phyloP scores from a whole-genome alignment of 2,888 invertebrate genomes.

The Macropis europaea region DNA sequence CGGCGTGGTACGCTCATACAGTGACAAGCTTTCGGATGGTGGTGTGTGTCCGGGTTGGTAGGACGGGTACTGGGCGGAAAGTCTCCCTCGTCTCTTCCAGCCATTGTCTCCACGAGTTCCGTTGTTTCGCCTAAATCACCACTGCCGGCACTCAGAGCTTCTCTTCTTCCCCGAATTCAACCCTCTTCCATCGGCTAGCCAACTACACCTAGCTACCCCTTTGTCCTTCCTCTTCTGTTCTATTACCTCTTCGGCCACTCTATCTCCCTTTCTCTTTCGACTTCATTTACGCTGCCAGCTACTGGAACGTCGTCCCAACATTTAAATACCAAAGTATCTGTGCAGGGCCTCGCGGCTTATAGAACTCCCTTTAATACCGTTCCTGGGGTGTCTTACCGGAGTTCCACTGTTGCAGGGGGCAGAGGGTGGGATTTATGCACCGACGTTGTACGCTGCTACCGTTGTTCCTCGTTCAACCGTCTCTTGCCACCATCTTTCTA shows the following conservation, averaged over 20 bases:
- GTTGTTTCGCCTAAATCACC: conserved; percentile 67
- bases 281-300: conserved; percentile 64
- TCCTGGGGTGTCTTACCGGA: conserved; percentile 59
- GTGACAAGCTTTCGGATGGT: conserved; percentile 31
- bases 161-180: conserved; percentile 55
- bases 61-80: conserved; percentile 22
- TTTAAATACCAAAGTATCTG: conserved; percentile 77
- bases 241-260: background rate
- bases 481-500: conserved; percentile 59
- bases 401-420: conserved; percentile 52
- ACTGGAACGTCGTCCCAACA: conserved; percentile 63
- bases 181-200: conserved; percentile 48
- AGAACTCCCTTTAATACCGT: conserved; percentile 66
- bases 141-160: conserved; percentile 53
- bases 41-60: background rate
- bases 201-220: conserved; percentile 27
- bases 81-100: conserved; percentile 42
- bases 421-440: conserved; percentile 68
- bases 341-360: conserved; percentile 59
- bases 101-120: conserved; percentile 65
- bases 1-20: conserved; percentile 48
- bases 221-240: conserved; percentile 25
- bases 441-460: conserved; percentile 44
- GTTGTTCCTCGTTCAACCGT: conserved; percentile 39
- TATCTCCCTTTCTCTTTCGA: conserved; percentile 51